Percentiles rank a stretch among this genome's conserved stretches.
phyloP scores from a whole-genome alignment of 2,888 invertebrate species.

The Hedychridium roseum region DNA sequence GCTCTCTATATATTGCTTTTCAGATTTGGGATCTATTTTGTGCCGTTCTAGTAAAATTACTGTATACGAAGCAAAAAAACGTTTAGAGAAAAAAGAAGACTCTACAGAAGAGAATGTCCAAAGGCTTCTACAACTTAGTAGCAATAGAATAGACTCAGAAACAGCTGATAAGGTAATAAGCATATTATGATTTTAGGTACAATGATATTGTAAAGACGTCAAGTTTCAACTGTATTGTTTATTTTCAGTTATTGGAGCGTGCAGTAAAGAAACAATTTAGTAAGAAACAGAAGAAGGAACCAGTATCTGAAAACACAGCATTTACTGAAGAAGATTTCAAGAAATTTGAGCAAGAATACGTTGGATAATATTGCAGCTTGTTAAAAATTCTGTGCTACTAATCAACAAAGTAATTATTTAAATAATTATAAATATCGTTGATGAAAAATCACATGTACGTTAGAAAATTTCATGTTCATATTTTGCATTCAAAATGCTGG shows the following conservation, averaged over 20 bases:
- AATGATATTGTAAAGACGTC: background rate
- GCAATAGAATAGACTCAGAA: constrained; percentile 56
- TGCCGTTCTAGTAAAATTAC: constrained; percentile 42
- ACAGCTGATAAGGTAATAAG: constrained; percentile 65
- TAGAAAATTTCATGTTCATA: background rate
- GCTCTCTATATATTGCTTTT: no score
- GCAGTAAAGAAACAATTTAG: constrained; percentile 67
- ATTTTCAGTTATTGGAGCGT: constrained; percentile 68
- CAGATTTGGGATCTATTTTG: constrained; percentile 29
- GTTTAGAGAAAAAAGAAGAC: constrained; percentile 42
- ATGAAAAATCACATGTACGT: background rate
- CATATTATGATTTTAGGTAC: background rate
- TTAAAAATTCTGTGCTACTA: background rate
- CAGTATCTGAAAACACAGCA: constrained; percentile 67
- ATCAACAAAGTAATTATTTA: background rate
- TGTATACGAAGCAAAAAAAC: constrained; percentile 47
- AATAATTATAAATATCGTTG: background rate
- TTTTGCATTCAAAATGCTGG: constrained; percentile 45
- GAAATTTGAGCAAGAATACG: constrained; percentile 72
- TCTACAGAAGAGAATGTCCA: constrained; percentile 65
- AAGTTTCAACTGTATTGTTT: constrained; percentile 2
- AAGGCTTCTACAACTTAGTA: constrained; percentile 66
- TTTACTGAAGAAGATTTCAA: constrained; percentile 77
- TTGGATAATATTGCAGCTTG: constrained; percentile 24
- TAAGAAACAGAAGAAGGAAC: constrained; percentile 56